Percentiles rank a stretch among this genome's conserved stretches.
phyloP scores from a whole-genome alignment of 2,113 vertebrate genomes.

The Mungos mungo region DNA sequence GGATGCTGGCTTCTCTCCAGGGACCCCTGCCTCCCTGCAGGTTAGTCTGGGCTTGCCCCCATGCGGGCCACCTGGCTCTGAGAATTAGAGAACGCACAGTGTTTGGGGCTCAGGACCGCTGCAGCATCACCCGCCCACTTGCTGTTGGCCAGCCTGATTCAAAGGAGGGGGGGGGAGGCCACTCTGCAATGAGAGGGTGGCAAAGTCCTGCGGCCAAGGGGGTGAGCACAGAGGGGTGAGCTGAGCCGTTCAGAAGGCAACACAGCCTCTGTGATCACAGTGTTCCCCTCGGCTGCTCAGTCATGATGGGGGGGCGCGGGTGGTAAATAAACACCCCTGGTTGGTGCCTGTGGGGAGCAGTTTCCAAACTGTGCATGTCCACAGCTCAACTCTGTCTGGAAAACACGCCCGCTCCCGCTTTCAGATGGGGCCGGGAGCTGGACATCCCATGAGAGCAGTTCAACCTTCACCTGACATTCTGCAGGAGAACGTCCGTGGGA shows the following conservation, averaged over 20 bases:
- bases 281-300: no score
- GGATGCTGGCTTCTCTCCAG: no score
- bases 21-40: background rate
- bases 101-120: background rate
- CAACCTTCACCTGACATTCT: rapidly evolving
- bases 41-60: background rate
- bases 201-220: background rate
- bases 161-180: rapidly evolving
- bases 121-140: rapidly evolving
- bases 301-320: rapidly evolving
- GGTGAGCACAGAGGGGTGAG: rapidly evolving
- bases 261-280: rapidly evolving
- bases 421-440: rapidly evolving
- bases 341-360: rapidly evolving
- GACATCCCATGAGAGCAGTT: rapidly evolving
- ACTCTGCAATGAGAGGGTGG: rapidly evolving
- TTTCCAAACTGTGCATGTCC: background rate
- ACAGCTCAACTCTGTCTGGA: background rate
- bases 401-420: background rate
- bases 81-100: no score
- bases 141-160: no score
- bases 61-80: rapidly evolving
- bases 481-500: background rate
- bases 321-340: background rate
- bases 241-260: rapidly evolving